Evolutionary conservation across 1,140 invertebrate species (phyloP), one percentile per base, ranked within the genome.

Genomic region (Cherax destructor): DNA sequence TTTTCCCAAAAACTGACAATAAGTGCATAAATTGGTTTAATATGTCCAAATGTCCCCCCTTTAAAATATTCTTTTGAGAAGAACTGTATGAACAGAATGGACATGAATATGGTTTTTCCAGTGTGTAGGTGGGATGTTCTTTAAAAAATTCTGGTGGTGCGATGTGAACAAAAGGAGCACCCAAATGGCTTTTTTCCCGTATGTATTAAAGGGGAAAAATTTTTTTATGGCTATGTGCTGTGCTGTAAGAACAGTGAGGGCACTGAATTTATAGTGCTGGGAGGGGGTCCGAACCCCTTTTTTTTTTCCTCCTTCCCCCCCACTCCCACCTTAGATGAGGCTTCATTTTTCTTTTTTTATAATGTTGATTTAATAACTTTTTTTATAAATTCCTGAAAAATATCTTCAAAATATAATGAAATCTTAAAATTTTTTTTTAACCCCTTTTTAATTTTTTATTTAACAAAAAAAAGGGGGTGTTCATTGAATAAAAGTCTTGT

Each of bases 251-350:
- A 83, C 81, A 83, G 61, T 83, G 81, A 30, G 61, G 81, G 69
- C 81, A 83, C 59, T 30, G 50, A n/a, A 86, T 76, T 72, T 13
- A 49, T 30, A 41, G 16, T 56, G 65, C 47, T 76, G 72, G 50
- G 77, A 52, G 72, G 65, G 49, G 11, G 72, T 86, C 47, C 83
- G 30, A 86, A 41, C 11, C 72, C 24, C 72, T n/a, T n/a, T n/a
- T n/a, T n/a, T n/a, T 47, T 59, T 24, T 52, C 24, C 21, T 74
- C 83, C 61, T 13, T 65, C 83, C 83, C 56, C 49, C 76, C 83
- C 59, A 69, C 83, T 86, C n/a, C 83, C 83, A 86, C 49, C 83
- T 86, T 74, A 41, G 65, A 72, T 56, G 61, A 69, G 80, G 69
- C 83, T 49, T 56, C 61, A 49, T 72, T 47, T 85, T 85, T 49